Percentiles rank a stretch among this genome's conserved stretches.
phyloP scores from a whole-genome alignment of 2,888 invertebrate species.

The Thelaira solivaga region DNA sequence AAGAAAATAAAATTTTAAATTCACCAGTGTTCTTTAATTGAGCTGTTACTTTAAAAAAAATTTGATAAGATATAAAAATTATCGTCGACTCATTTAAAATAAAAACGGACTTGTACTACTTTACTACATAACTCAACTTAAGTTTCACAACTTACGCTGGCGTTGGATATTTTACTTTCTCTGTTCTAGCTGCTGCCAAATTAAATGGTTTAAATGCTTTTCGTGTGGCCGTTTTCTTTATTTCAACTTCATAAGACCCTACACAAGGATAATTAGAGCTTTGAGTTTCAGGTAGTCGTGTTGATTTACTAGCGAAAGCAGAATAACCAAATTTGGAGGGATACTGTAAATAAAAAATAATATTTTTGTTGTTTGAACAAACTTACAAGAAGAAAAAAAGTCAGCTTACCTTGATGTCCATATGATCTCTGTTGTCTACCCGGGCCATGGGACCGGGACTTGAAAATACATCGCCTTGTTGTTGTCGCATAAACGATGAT shows the following conservation, averaged over 20 bases:
- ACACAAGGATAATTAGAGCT: slow-evolving; percentile 67
- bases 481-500: slow-evolving; percentile 78
- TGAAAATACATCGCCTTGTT: slow-evolving; percentile 69
- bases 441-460: slow-evolving; percentile 69
- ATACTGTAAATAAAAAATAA: slow-evolving; percentile 64
- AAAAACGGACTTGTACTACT: too few species aligned
- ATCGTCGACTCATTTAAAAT: too few species aligned
- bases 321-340: slow-evolving; percentile 72
- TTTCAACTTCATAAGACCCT: slow-evolving; percentile 68
- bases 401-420: slow-evolving; percentile 68
- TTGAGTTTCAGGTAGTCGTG: slow-evolving; percentile 64
- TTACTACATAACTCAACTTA: too few species aligned
- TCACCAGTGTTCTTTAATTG: too few species aligned
- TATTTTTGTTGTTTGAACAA: not conserved
- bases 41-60: too few species aligned
- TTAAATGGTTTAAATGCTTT: slow-evolving; percentile 68
- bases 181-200: slow-evolving; percentile 57
- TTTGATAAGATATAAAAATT: too few species aligned
- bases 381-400: too few species aligned
- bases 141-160: slow-evolving; percentile 65
- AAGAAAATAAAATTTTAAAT: not conserved
- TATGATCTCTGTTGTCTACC: slow-evolving; percentile 44
- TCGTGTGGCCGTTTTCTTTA: slow-evolving; percentile 52
- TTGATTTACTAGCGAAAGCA: slow-evolving; percentile 69
- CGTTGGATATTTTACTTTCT: slow-evolving; percentile 55